These are phyloP conservation scores for Caenorhabditis latens DNA, from an alignment of 1,140 invertebrate genomes.

Conservation along the genomic window DNA sequence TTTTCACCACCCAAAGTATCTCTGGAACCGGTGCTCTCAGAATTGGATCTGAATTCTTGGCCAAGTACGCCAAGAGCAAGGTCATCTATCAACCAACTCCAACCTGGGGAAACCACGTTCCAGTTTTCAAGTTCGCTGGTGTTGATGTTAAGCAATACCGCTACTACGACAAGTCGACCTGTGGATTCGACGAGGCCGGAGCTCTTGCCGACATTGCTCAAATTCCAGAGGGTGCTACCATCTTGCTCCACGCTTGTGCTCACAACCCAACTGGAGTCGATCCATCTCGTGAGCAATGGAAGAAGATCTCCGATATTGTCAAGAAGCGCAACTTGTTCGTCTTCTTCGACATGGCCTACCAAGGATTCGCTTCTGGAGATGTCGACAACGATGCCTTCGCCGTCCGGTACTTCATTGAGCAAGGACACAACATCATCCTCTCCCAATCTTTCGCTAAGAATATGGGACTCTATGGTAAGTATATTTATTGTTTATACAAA, in stretches of 20 bases:
- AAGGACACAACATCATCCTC: constrained; percentile 90
- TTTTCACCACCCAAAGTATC: constrained; percentile 87
- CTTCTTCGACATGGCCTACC: constrained; percentile 99
- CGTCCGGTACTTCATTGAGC: constrained; percentile 89
- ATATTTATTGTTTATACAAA: neutral
- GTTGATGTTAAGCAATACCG: constrained; percentile 90
- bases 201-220: constrained; percentile 90
- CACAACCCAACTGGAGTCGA: constrained; percentile 98
- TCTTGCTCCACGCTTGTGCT: constrained; percentile 96
- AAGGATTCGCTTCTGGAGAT: constrained; percentile 87
- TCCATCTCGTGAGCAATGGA: constrained; percentile 88
- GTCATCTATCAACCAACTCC: constrained; percentile 93
- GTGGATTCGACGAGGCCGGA: constrained; percentile 93
- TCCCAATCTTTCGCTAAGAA: constrained; percentile 99
- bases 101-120: constrained; percentile 97
- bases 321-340: constrained; percentile 87
- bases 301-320: constrained; percentile 85
- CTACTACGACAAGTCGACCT: constrained; percentile 95
- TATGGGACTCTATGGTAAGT: constrained; percentile 90
- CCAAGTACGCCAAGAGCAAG: constrained; percentile 82
- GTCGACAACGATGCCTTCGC: constrained; percentile 90
- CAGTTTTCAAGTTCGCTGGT: constrained; percentile 90
- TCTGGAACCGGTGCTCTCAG: constrained; percentile 97
- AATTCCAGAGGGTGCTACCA: constrained; percentile 91
- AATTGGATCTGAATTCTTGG: constrained; percentile 89